A percentile compares a stretch with the other conserved stretches of the same genome.
Evolutionary conservation across 2,888 invertebrate genomes (phyloP).

Genomic region (Drosophila monieri): DNA sequence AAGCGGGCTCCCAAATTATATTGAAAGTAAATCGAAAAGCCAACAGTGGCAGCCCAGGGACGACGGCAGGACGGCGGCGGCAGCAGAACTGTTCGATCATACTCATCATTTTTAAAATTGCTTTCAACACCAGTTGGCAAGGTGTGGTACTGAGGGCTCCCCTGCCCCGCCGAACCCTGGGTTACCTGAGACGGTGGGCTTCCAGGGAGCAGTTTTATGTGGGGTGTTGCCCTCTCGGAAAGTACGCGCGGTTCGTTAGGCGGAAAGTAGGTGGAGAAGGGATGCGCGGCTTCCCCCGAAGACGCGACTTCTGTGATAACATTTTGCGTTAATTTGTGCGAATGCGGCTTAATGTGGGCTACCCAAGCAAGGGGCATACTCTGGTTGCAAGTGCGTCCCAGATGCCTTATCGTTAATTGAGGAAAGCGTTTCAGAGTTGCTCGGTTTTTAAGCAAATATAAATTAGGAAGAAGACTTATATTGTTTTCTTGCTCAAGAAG

Average conservation of each 20-base stretch:
- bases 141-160: slow-evolving; percentile 30
- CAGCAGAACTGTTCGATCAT: slow-evolving; percentile 75
- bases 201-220: slow-evolving; percentile 47
- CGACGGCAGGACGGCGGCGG: slow-evolving; percentile 29
- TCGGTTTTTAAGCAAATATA: slow-evolving; percentile 62
- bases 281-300: slow-evolving; percentile 20
- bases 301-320: slow-evolving; percentile 52
- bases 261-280: slow-evolving; percentile 12
- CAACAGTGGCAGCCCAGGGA: slow-evolving; percentile 52
- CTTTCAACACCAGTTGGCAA: slow-evolving; percentile 82
- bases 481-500: slow-evolving; percentile 6
- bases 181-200: slow-evolving; percentile 56
- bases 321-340: slow-evolving; percentile 75
- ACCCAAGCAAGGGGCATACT: slow-evolving; percentile 14
- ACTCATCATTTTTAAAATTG: slow-evolving; percentile 83
- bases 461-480: slow-evolving; percentile 55
- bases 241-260: slow-evolving; percentile 76
- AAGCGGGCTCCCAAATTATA: slow-evolving; percentile 53
- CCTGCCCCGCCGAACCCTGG: slow-evolving; percentile 1
- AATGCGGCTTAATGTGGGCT: slow-evolving; percentile 70
- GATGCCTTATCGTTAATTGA: slow-evolving; percentile 74
- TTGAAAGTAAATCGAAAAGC: slow-evolving; percentile 76
- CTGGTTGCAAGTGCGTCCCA: slow-evolving; percentile 5
- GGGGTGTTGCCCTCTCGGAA: slow-evolving; percentile 68
- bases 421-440: slow-evolving; percentile 56